phyloP scores from a whole-genome alignment of 2,888 invertebrate genomes.

The Drosophila prostipennis region DNA sequence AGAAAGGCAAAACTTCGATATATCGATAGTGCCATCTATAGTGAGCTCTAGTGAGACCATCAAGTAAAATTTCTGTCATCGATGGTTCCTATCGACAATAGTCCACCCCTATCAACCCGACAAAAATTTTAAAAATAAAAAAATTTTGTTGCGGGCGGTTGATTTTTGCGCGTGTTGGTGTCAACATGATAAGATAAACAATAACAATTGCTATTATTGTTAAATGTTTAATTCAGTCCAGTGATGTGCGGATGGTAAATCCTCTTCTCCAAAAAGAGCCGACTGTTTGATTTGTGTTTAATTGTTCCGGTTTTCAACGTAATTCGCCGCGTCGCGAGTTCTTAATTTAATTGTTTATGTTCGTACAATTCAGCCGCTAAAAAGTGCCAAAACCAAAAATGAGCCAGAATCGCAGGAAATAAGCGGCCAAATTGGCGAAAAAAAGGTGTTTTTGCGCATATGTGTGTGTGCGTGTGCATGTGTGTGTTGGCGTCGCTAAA shows the following conservation, averaged over 20 bases:
- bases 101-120: no score
- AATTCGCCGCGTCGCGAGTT: neutral
- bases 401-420: conserved; percentile 5
- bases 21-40: no score
- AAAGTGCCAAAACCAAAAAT: conserved; percentile 1
- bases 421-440: conserved; percentile 56
- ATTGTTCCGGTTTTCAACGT: neutral
- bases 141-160: conserved; percentile 2
- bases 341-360: conserved; percentile 9
- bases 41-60: no score
- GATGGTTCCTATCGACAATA: no score
- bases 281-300: neutral
- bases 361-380: conserved; percentile 6
- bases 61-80: no score
- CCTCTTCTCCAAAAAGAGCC: neutral
- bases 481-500: conserved; percentile 31
- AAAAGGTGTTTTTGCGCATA: conserved; percentile 25
- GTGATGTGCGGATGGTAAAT: neutral
- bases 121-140: neutral
- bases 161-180: no score
- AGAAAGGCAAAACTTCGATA: no score
- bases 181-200: no score
- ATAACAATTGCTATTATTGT: no score
- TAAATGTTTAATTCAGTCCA: no score
- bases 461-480: conserved; percentile 9